Percentiles rank a stretch among this genome's conserved stretches.
These are phyloP conservation scores for Triplophysa yarkandensis DNA, from an alignment of 2,797 vertebrate species.

Conservation along the genomic window DNA sequence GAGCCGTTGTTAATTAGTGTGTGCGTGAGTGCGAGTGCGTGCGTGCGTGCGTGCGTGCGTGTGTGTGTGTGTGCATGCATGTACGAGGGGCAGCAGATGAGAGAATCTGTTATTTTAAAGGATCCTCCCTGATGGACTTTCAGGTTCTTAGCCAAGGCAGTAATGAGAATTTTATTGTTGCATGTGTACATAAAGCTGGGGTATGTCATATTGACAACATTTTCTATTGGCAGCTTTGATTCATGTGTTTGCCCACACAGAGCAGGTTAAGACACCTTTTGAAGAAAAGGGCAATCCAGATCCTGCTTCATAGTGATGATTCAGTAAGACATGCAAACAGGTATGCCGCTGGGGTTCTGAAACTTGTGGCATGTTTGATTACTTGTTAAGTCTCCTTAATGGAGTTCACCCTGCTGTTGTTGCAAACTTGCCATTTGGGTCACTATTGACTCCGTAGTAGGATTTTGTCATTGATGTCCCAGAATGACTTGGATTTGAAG, in stretches of 20 bases:
- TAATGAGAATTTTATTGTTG: constrained; percentile 31
- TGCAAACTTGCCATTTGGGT: no score
- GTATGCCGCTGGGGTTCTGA: constrained; percentile 45
- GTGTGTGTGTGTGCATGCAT: background rate
- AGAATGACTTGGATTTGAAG: no score
- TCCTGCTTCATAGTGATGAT: constrained; percentile 36
- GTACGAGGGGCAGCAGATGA: background rate
- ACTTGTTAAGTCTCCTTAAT: no score
- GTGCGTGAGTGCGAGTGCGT: background rate
- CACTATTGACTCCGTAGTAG: no score
- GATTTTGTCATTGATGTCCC: no score
- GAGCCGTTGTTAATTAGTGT: constrained; percentile 23
- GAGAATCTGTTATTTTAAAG: constrained; percentile 25
- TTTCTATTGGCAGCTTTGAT: constrained; percentile 37
- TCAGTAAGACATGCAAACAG: constrained; percentile 28
- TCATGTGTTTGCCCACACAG: constrained; percentile 22
- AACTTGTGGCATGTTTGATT: constrained; percentile 44
- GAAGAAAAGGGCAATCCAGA: constrained; percentile 25
- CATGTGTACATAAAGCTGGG: background rate
- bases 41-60: background rate
- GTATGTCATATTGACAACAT: constrained; percentile 13
- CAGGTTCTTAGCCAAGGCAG: constrained; percentile 37
- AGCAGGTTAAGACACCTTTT: constrained; percentile 32
- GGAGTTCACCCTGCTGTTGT: background rate
- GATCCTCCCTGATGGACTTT: constrained; percentile 34